These are phyloP conservation scores for Oedothorax gibbosus DNA, from an alignment of 1,140 invertebrate genomes.

Conservation along the genomic window DNA sequence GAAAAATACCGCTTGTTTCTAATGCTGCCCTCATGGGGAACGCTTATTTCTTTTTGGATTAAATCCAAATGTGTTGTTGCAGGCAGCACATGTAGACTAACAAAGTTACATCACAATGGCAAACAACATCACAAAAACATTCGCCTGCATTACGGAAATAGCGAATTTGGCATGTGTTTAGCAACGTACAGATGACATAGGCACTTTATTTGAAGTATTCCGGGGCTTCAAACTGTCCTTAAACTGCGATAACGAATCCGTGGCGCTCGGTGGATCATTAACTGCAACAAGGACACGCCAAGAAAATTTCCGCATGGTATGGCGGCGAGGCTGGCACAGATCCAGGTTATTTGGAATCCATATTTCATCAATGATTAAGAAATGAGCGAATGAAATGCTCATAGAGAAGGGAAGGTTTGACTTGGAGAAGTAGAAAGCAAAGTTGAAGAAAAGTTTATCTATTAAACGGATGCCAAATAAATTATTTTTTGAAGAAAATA, in stretches of 20 bases:
- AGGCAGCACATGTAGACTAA: slow-evolving; percentile 1
- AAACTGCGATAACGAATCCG: slow-evolving; percentile 26
- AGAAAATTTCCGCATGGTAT: slow-evolving; percentile 17
- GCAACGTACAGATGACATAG: slow-evolving; percentile 31
- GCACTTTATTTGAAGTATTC: slow-evolving; percentile 32
- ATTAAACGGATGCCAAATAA: too few species aligned
- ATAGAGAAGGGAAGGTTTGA: too few species aligned
- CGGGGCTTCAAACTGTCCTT: slow-evolving; percentile 3
- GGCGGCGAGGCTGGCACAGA: background rate
- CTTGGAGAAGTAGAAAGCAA: too few species aligned
- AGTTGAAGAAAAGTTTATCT: too few species aligned
- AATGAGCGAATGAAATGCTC: too few species aligned
- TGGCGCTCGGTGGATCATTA: slow-evolving; percentile 30
- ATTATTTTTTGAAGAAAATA: too few species aligned
- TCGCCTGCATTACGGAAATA: slow-evolving; percentile 11
- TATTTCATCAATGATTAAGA: slow-evolving; percentile 7
- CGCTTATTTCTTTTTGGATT: slow-evolving; percentile 10
- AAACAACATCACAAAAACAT: slow-evolving; percentile 3
- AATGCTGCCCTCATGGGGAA: background rate
- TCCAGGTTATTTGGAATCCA: slow-evolving; percentile 19
- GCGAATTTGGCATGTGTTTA: slow-evolving; percentile 32
- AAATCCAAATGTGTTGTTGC: background rate
- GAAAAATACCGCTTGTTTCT: background rate
- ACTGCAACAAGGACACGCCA: slow-evolving; percentile 17
- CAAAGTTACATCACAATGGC: background rate